These are phyloP conservation scores for Drosophila tripunctata DNA, from an alignment of 2,888 invertebrate genomes.

Conservation along the genomic window DNA sequence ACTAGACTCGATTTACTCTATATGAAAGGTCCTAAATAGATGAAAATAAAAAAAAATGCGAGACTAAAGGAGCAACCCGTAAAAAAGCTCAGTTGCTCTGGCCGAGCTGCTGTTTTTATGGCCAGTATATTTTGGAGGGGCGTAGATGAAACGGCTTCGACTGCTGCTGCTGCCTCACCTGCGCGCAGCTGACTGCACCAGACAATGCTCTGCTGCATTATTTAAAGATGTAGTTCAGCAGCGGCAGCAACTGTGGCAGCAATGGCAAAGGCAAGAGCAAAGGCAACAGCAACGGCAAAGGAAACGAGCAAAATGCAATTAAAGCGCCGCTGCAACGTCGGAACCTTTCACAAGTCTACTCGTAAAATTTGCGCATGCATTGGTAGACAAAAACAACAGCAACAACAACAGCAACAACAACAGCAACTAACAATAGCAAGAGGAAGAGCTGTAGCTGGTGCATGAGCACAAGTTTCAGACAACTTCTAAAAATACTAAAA, in stretches of 20 bases:
- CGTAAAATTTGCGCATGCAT: conserved; percentile 74
- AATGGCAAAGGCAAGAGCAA: conserved; percentile 1
- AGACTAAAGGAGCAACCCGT: conserved; percentile 34
- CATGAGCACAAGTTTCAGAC: conserved; percentile 48
- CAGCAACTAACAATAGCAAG: conserved; percentile 5
- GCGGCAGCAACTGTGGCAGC: conserved; percentile 14
- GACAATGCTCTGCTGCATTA: conserved; percentile 78
- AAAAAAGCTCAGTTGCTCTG: conserved; percentile 49
- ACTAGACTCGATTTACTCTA: background rate
- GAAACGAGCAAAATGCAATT: conserved; percentile 72
- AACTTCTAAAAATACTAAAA: conserved; percentile 75
- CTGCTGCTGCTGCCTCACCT: conserved; percentile 11
- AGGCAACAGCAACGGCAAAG: conserved; percentile 12
- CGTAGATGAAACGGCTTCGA: conserved; percentile 19
- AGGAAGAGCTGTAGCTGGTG: background rate
- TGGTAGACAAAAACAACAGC: conserved; percentile 53
- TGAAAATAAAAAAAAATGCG: conserved; percentile 3
- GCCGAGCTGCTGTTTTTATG: conserved; percentile 52
- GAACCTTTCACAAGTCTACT: conserved; percentile 73
- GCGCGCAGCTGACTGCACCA: conserved; percentile 57
- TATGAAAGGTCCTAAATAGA: background rate
- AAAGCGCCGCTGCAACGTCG: conserved; percentile 62
- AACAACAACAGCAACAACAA: conserved; percentile 17
- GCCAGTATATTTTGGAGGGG: conserved; percentile 36
- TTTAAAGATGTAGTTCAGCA: conserved; percentile 59